Base-by-base conservation (phyloP, 1,140 invertebrate genomes). In the Caenorhabditis brenneri region DNA sequence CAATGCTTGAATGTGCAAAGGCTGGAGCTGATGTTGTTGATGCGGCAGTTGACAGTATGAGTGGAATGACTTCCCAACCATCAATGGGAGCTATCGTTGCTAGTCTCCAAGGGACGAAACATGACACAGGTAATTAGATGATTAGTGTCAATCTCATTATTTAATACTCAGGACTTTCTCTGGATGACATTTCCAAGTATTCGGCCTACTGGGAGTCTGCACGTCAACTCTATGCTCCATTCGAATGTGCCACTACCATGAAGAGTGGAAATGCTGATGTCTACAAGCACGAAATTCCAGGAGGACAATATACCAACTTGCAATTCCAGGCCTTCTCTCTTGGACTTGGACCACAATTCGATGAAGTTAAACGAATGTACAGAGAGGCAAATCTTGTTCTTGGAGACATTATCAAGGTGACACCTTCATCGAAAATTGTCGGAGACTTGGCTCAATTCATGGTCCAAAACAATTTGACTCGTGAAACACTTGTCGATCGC, bases 211-310 rank as follows among this genome's bases (percentile, higher is more conserved):
- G 98, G 98, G 97, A 99, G 92, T 97, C 98, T 91, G 94, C 97
- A 0, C 93, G 98, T 84, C 97, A 95, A 0, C 92, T 99, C 1
- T 99, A 99, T 90, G 97, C 95, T 1, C 98, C 97, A 24, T 99
- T 99, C 92, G 98, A 99, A 92, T 98, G 96, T 89, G 95, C 96
- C 1, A 95, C 95, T 0, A 99, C 97, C 0, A 98, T 99, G 97
- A 98, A 97, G 91, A 97, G 96, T 81, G 97, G 98, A 83, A 99
- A 99, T 92, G 96, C 98, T n/a, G 98, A 99, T 91, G 97, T 99
- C 1, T 97, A 97, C 90, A 92, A 95, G 53, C 98, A 99, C 92
- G 97, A 99, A 93, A 99, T 99, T 79, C 97, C 97, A 86, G 97
- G 97, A 69, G 98, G 98, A 4, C 97, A 99, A 91, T 99, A 99